phyloP scores from a whole-genome alignment of 2,113 vertebrate species.

The Boleophthalmus pectinirostris region DNA sequence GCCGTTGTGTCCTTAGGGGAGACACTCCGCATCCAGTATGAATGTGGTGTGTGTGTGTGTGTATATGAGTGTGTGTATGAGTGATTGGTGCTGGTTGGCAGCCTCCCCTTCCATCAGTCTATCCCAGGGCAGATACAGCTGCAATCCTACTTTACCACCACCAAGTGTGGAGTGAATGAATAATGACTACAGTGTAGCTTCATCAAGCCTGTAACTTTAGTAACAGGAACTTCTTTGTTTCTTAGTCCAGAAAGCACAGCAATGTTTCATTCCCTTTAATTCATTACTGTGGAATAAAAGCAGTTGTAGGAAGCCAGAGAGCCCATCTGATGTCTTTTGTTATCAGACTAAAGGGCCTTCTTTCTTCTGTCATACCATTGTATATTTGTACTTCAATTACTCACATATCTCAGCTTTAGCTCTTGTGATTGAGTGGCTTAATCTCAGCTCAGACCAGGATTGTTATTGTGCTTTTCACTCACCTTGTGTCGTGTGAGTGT shows the following conservation, averaged over 20 bases:
- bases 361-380: neutral
- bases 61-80: too few species aligned
- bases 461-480: neutral
- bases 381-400: neutral
- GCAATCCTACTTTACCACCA: too few species aligned
- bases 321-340: neutral
- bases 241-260: slow-evolving; percentile 37
- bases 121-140: too few species aligned
- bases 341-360: neutral
- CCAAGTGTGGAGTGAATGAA: too few species aligned
- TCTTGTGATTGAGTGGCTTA: neutral
- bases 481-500: neutral
- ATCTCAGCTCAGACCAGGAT: neutral
- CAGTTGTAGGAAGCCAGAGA: slow-evolving; percentile 40
- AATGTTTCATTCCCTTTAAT: slow-evolving; percentile 49
- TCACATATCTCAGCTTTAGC: neutral
- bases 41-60: too few species aligned
- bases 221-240: neutral
- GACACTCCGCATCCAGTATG: too few species aligned
- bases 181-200: too few species aligned
- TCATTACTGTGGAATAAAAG: slow-evolving; percentile 65
- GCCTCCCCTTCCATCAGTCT: too few species aligned
- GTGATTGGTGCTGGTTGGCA: too few species aligned
- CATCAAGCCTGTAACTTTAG: too few species aligned
- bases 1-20: too few species aligned